Percentiles rank a stretch among this genome's conserved stretches.
Evolutionary conservation across 2,888 invertebrate genomes (phyloP).

Genomic region (Idaea biselata): DNA sequence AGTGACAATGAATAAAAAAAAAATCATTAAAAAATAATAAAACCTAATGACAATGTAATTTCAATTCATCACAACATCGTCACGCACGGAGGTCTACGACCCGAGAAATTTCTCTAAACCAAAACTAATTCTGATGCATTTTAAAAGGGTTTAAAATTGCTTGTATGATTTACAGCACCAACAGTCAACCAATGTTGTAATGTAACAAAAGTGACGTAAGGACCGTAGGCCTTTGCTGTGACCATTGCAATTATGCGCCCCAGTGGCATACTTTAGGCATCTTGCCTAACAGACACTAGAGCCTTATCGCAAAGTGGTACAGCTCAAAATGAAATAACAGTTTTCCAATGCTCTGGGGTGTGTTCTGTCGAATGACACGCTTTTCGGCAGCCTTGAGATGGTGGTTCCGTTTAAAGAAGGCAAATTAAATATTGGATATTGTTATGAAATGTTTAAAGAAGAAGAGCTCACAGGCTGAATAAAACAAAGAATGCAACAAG

Average conservation of each 20-base stretch:
- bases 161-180: slow-evolving; percentile 11
- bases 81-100: slow-evolving; percentile 37
- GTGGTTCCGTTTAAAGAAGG: slow-evolving; percentile 15
- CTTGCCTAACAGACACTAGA: slow-evolving; percentile 34
- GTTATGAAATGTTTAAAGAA: neutral
- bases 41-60: slow-evolving; percentile 30
- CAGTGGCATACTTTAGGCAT: slow-evolving; percentile 51
- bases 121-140: slow-evolving; percentile 14
- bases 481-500: neutral
- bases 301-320: slow-evolving; percentile 14
- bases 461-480: neutral
- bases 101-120: slow-evolving; percentile 25
- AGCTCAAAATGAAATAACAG: slow-evolving; percentile 13
- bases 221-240: slow-evolving; percentile 39
- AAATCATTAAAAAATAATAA: slow-evolving; percentile 7
- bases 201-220: slow-evolving; percentile 48
- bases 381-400: slow-evolving; percentile 23
- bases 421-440: neutral
- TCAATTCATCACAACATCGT: slow-evolving; percentile 26
- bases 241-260: slow-evolving; percentile 39
- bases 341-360: slow-evolving; percentile 15
- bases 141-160: slow-evolving; percentile 24
- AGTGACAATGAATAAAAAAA: neutral
- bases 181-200: slow-evolving; percentile 47
- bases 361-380: slow-evolving; percentile 17